Conservation (phyloP, 2,888 invertebrate species). For the Pasiphila rectangulata region DNA sequence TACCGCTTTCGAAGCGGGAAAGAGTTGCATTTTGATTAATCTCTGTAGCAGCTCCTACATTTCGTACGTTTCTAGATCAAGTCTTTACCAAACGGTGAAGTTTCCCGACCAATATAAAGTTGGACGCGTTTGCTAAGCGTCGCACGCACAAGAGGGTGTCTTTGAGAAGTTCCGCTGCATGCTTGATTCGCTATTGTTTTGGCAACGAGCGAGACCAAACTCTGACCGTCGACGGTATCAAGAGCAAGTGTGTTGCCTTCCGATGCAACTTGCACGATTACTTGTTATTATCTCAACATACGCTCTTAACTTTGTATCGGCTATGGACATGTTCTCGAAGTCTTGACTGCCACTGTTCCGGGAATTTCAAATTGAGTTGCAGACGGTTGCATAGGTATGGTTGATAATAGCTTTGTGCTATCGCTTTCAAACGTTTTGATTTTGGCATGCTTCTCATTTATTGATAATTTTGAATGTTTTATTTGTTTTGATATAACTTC, state of each 20-base stretch:
- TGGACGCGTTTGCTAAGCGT: slow-evolving; percentile 67
- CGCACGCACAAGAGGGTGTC: slow-evolving; percentile 75
- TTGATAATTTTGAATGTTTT: slow-evolving; percentile 32
- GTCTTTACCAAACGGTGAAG: slow-evolving; percentile 56
- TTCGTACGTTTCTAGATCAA: slow-evolving; percentile 42
- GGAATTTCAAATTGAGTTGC: slow-evolving; percentile 46
- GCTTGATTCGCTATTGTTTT: slow-evolving; percentile 78
- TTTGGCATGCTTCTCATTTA: slow-evolving; percentile 28
- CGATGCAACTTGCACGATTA: slow-evolving; percentile 63
- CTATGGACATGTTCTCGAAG: slow-evolving; percentile 53
- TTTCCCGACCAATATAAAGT: slow-evolving; percentile 77
- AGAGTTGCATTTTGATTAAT: slow-evolving; percentile 28
- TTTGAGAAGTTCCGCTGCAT: slow-evolving; percentile 77
- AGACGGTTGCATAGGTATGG: slow-evolving; percentile 41
- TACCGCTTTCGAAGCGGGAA: slow-evolving; percentile 10
- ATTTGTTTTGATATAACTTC: slow-evolving; percentile 22
- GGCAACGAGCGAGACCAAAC: slow-evolving; percentile 61
- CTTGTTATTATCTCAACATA: slow-evolving; percentile 69
- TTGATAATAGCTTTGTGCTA: slow-evolving; percentile 39
- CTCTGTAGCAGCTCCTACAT: slow-evolving; percentile 11
- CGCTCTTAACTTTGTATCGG: slow-evolving; percentile 61
- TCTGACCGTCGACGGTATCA: slow-evolving; percentile 49
- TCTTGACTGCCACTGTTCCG: slow-evolving; percentile 45
- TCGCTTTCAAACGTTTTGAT: slow-evolving; percentile 36
- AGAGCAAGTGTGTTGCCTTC: slow-evolving; percentile 60